Evolutionary conservation across 2,113 vertebrate species (phyloP).

Genomic region (Saccopteryx leptura): DNA sequence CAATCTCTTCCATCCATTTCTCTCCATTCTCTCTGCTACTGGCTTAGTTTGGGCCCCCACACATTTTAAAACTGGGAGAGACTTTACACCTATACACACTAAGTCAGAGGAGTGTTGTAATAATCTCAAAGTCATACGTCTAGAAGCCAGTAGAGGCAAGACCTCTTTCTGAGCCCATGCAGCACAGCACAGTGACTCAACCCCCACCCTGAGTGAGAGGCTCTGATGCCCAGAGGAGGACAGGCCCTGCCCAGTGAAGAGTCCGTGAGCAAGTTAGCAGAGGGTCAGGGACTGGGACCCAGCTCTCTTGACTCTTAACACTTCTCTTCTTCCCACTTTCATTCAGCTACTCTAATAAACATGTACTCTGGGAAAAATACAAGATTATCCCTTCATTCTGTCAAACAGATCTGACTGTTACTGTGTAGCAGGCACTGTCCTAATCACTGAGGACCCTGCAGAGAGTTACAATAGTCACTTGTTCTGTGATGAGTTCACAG

Average conservation of each 20-base stretch:
- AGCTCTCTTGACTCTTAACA: not conserved
- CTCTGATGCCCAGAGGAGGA: not conserved
- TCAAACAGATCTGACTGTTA: not conserved
- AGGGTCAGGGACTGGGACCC: not conserved
- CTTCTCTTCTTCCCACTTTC: not conserved
- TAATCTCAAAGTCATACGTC: not conserved
- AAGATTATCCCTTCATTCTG: not conserved
- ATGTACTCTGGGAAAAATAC: not conserved
- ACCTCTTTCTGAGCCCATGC: not conserved
- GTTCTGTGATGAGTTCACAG: not conserved
- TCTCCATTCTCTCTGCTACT: not conserved
- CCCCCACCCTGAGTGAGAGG: fast-evolving
- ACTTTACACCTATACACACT: not conserved
- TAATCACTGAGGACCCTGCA: not conserved
- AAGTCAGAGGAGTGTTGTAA: not conserved
- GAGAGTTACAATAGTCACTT: not conserved
- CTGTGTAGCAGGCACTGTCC: not conserved
- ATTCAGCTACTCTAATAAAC: not conserved
- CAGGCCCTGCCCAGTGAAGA: not conserved
- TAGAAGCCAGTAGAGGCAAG: not conserved
- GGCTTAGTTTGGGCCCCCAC: not conserved
- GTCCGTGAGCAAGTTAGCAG: not conserved
- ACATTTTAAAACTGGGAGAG: not conserved
- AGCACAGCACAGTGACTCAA: not conserved
- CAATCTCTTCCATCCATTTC: not conserved